Evolutionary conservation across 2,888 invertebrate species (phyloP).

Genomic region (Fissipunctia ypsillon): DNA sequence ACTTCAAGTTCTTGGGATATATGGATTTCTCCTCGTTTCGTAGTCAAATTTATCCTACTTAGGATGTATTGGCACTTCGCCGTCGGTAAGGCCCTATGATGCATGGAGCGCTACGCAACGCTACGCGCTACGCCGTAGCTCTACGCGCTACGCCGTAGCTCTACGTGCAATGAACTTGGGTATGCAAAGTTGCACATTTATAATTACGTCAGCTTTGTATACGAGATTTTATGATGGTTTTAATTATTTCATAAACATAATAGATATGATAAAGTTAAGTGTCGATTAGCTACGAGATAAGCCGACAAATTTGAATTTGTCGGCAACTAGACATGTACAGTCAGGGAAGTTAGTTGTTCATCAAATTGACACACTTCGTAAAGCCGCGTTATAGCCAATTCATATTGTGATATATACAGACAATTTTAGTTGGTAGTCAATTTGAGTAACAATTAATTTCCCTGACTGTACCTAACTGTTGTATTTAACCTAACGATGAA

Average conservation of each 20-base stretch:
- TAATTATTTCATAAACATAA: not conserved
- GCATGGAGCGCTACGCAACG: not conserved
- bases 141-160: constrained; percentile 23
- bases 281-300: not conserved
- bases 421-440: not conserved
- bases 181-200: not conserved
- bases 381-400: too few species aligned
- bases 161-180: not conserved
- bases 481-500: too few species aligned
- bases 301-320: not conserved
- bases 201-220: not conserved
- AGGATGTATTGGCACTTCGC: too few species aligned
- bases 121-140: constrained; percentile 3
- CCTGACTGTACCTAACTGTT: too few species aligned
- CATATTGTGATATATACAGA: not conserved
- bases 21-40: too few species aligned
- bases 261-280: not conserved
- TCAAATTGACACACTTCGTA: not conserved
- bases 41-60: too few species aligned
- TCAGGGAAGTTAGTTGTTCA: not conserved
- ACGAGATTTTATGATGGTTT: not conserved
- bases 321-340: not conserved
- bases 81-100: not conserved
- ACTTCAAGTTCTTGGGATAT: too few species aligned
- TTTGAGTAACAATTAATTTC: not conserved